These are phyloP conservation scores for Macrobrachium rosenbergii DNA, from an alignment of 1,140 invertebrate genomes.

Conservation along the genomic window DNA sequence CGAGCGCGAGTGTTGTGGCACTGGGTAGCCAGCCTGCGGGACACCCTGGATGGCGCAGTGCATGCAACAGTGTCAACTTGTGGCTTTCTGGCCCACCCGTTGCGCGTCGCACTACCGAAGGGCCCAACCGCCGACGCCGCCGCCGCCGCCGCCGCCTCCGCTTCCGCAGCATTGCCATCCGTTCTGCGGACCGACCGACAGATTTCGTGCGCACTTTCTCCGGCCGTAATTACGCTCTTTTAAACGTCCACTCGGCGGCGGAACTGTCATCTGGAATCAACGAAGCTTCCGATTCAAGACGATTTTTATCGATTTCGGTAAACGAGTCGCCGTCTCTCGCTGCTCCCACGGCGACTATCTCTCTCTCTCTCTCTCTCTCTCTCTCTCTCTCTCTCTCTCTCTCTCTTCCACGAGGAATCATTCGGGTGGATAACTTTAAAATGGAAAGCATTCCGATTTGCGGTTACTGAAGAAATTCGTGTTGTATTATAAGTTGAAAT, in stretches of 20 bases:
- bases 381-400: conserved; percentile 47
- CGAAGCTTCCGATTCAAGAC: no score
- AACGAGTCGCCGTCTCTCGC: not conserved
- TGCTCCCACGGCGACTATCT: not conserved
- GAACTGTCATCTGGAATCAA: no score
- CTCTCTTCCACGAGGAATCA: conserved; percentile 4
- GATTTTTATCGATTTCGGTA: no score
- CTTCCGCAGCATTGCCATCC: not conserved
- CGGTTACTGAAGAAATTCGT: no score
- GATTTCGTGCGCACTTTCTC: not conserved
- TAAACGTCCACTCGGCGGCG: no score
- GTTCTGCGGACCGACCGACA: no score
- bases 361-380: conserved; percentile 28
- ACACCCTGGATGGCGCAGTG: conserved; percentile 36
- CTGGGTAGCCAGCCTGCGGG: not conserved
- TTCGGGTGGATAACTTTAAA: no score
- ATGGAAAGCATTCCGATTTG: no score
- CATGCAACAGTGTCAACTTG: conserved; percentile 55
- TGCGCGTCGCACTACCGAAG: conserved; percentile 16
- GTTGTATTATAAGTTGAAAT: no score
- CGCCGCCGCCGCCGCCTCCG: not conserved
- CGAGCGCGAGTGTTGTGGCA: not conserved
- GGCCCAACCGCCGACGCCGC: not conserved
- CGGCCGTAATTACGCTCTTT: not conserved
- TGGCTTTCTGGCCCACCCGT: conserved; percentile 26